Conservation (phyloP, 92 coral and sea anemone genomes). For the Phymanthus crucifer region DNA sequence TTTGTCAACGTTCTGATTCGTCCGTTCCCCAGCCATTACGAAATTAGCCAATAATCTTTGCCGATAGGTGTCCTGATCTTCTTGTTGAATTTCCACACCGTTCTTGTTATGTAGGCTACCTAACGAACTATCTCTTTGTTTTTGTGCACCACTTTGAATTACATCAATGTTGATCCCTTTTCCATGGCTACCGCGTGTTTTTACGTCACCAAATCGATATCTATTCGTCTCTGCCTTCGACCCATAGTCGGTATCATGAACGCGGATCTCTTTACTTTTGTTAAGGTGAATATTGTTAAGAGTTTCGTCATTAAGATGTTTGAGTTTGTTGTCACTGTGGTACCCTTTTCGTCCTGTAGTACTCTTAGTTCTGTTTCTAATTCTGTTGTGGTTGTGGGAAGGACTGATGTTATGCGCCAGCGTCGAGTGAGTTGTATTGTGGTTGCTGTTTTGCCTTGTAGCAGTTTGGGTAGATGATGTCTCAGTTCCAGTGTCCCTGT, state of each 20-base stretch:
- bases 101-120: background rate
- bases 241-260: background rate
- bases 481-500: background rate
- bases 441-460: background rate
- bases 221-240: background rate
- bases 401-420: background rate
- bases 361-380: background rate
- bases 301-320: background rate
- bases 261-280: background rate
- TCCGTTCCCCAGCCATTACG: background rate
- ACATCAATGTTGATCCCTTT: background rate
- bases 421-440: background rate
- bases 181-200: background rate
- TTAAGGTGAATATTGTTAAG: background rate
- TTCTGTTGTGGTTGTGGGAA: background rate
- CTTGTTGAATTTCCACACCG: background rate
- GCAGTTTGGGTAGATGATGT: background rate
- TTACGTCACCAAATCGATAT: background rate
- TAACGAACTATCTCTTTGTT: background rate
- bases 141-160: background rate
- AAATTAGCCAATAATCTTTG: conserved; percentile 2
- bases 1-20: background rate
- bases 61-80: background rate
- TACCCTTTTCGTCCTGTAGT: background rate
- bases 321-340: background rate